Evolutionary conservation across 64 coral and sea anemone species (phyloP), one percentile per base, ranked within the genome.

Genomic region (Actinia tenebrosa): DNA sequence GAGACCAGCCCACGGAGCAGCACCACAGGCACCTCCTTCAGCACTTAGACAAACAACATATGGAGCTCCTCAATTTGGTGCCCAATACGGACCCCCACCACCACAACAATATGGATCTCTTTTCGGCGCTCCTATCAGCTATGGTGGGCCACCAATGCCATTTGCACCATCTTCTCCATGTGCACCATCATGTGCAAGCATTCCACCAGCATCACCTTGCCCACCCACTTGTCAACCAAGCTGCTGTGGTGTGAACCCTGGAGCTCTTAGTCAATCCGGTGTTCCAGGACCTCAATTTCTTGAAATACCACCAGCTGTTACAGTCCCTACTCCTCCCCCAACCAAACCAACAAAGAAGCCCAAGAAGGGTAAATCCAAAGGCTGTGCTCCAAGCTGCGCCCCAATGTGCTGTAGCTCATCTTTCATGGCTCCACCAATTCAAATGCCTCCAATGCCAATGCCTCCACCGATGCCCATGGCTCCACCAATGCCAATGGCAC

Each of bases 201-300:
- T 81, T 22, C 79, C 79, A 81, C 54, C 83, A 59, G 83, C 83
- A 59, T 85, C 25, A 59, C 83, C 83, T 85, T 85, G 83, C 26
- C 83, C 83, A 9, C 30, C 83, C 25, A 42, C 56, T 10, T 85
- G 83, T n/a, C 83, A 85, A 55, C 56, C 50, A 85, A 85, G 54
- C 30, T 85, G 83, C 55, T 85, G 83, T 46, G 52, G 52, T n/a
- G 15, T 43, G 56, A 60, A 22, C 56, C 56, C 83, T 7, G 16
- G 56, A 22, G 3, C 53, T 58, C 23, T 25, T 52, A 58, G 46
- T 23, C 43, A 50, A 16, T 83, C 80, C 19, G 30, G 19, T 2
- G 80, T 83, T 58, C 83, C 83, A 61, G 83, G 44, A 59, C 83
- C 83, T 61, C 83, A 85, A 45, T 85, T 61, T 54, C 30, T 85